Evolutionary conservation across 2,113 vertebrate species (phyloP).

Genomic region (Nothocercus nigrocapillus): DNA sequence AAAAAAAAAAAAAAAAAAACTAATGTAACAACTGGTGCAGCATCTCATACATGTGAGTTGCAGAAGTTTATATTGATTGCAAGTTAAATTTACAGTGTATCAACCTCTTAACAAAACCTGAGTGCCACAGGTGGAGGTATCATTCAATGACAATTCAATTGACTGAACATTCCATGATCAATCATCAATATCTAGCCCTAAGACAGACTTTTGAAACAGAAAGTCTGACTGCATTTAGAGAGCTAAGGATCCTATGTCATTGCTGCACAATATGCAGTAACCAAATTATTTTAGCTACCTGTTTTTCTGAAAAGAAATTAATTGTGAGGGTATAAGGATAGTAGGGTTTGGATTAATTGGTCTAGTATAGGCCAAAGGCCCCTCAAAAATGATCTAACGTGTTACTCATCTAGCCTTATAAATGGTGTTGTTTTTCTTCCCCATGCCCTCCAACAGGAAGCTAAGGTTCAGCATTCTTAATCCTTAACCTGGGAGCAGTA

Average conservation of each 20-base stretch:
- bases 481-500: neutral
- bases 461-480: neutral
- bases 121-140: neutral
- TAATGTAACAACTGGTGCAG: neutral
- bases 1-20: too few relatives aligned
- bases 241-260: neutral
- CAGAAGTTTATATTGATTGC: neutral
- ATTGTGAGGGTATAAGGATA: neutral
- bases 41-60: neutral
- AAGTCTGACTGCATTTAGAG: neutral
- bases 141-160: too few relatives aligned
- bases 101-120: neutral
- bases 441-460: neutral
- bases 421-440: neutral
- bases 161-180: too few relatives aligned
- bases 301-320: neutral
- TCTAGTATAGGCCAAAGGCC: neutral
- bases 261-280: neutral
- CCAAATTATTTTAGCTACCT: neutral
- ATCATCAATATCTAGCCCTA: too few relatives aligned
- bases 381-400: neutral
- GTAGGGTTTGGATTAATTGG: neutral
- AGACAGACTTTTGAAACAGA: neutral
- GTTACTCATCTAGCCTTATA: neutral
- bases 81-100: neutral